Conservation (phyloP, 2,888 invertebrate species). For the Protonemura montana region DNA sequence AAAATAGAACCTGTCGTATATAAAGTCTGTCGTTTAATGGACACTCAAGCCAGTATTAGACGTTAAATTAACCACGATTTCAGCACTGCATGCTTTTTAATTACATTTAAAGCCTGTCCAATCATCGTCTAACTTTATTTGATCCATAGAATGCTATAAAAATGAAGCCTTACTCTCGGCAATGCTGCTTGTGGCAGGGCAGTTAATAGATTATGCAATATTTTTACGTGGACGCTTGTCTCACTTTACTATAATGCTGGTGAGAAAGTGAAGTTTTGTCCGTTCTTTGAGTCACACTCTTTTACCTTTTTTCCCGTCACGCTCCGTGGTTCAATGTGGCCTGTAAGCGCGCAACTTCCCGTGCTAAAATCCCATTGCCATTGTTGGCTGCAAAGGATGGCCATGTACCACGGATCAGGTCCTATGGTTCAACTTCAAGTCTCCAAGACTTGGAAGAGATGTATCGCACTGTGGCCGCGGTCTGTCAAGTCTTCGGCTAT, state of each 20-base stretch:
- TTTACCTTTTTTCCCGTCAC: neutral
- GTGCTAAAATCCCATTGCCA: no score
- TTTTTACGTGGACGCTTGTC: neutral
- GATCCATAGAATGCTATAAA: neutral
- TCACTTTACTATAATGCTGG: neutral
- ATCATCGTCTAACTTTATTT: neutral
- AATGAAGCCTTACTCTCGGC: neutral
- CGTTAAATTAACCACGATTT: neutral
- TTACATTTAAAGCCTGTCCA: neutral
- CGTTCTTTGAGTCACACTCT: neutral
- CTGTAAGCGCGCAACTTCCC: no score
- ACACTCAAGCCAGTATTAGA: neutral
- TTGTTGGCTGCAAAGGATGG: neutral
- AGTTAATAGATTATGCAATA: slow-evolving; percentile 12
- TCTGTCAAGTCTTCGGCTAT: neutral
- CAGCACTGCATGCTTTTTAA: neutral
- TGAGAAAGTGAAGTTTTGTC: neutral
- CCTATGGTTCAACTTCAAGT: no score
- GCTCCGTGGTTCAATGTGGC: neutral
- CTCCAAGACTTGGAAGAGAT: no score
- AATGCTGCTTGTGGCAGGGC: neutral
- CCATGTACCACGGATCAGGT: neutral
- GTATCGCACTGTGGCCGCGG: neutral
- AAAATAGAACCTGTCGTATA: neutral
- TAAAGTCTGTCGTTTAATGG: neutral